phyloP scores from a whole-genome alignment of 1,140 invertebrate species.

The Galendromus occidentalis region DNA sequence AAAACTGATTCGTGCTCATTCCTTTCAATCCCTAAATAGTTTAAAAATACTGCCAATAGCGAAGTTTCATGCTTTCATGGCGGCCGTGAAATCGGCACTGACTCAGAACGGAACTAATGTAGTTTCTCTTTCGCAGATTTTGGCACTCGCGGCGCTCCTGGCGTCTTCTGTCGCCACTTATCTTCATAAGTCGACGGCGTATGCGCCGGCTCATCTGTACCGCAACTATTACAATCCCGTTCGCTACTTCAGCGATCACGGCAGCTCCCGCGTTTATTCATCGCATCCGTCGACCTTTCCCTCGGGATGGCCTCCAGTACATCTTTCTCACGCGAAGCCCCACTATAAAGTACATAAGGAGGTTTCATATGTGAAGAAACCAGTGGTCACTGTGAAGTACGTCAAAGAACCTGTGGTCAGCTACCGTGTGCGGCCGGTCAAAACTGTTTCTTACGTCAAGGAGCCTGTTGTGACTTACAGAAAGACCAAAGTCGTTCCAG shows the following conservation, averaged over 20 bases:
- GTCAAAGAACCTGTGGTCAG: neutral
- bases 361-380: neutral
- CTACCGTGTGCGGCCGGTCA: neutral
- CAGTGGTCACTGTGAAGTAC: neutral
- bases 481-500: neutral
- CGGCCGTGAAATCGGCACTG: too few species aligned
- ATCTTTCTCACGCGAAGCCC: neutral
- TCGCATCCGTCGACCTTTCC: neutral
- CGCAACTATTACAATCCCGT: neutral
- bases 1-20: too few species aligned
- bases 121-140: too few species aligned
- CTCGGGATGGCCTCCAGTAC: neutral
- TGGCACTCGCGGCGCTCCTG: too few species aligned
- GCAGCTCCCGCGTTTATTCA: neutral
- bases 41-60: too few species aligned
- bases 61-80: too few species aligned
- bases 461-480: slow-evolving; percentile 2
- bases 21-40: too few species aligned
- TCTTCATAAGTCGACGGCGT: neutral
- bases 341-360: neutral
- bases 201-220: neutral
- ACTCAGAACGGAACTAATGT: too few species aligned
- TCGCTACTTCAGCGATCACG: neutral
- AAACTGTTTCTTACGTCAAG: neutral
- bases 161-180: neutral